These are phyloP conservation scores for Cryptoleucopteryx plumbea DNA, from an alignment of 2,113 vertebrate genomes.

Conservation along the genomic window DNA sequence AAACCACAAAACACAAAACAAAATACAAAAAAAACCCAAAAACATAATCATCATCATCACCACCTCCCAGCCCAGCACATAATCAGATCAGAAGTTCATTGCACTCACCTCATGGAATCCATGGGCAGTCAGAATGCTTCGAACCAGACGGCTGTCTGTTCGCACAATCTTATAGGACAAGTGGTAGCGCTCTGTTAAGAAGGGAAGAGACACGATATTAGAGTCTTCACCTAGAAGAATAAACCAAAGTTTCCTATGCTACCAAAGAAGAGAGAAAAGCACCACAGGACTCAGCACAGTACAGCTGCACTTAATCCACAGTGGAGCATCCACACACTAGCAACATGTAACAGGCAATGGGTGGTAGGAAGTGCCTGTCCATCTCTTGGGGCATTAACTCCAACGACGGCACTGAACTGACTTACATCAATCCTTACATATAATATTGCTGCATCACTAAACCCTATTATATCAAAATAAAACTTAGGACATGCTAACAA, in stretches of 20 bases:
- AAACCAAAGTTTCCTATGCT: background rate
- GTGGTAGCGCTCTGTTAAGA: conserved; percentile 82
- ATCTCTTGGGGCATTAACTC: background rate
- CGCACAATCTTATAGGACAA: conserved; percentile 95
- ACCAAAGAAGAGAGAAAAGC: background rate
- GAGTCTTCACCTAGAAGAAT: background rate
- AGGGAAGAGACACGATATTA: background rate
- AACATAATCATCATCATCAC: background rate
- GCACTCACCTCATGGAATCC: conserved; percentile 90
- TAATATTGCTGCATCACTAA: background rate
- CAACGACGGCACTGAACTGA: background rate
- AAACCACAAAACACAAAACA: background rate
- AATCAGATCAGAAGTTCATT: background rate
- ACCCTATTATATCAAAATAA: background rate
- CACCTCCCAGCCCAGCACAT: background rate
- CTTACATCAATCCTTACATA: background rate
- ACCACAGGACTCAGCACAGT: background rate
- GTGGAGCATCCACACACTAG: background rate
- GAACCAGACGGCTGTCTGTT: conserved; percentile 93
- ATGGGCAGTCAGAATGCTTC: conserved; percentile 88
- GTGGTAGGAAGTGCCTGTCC: background rate
- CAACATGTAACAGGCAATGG: background rate
- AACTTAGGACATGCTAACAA: background rate
- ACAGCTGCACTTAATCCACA: background rate
- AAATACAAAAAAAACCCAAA: background rate